These are phyloP conservation scores for Zaprionus lachaisei DNA, from an alignment of 1,140 invertebrate genomes.

Conservation along the genomic window DNA sequence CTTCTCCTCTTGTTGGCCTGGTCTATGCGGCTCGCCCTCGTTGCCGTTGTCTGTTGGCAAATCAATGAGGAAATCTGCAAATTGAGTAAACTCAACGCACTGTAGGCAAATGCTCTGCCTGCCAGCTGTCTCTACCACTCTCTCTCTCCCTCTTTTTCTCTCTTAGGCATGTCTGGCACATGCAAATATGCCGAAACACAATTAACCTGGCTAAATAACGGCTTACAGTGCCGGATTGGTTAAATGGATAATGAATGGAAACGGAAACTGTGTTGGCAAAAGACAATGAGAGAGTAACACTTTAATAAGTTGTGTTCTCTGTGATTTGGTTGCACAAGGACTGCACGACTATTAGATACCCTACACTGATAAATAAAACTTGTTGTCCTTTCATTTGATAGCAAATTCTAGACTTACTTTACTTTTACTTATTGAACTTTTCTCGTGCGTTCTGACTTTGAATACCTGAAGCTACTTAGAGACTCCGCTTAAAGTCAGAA, in stretches of 20 bases:
- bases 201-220: constrained; percentile 26
- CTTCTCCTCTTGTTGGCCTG: not conserved
- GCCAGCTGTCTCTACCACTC: not conserved
- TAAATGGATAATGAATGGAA: constrained; percentile 12
- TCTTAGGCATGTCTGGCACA: constrained; percentile 18
- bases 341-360: not conserved
- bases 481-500: not conserved
- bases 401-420: not conserved
- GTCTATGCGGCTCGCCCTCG: constrained; percentile 15
- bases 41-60: constrained; percentile 60
- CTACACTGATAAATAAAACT: not conserved
- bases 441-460: not conserved
- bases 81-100: constrained; percentile 63
- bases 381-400: not conserved
- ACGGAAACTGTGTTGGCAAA: constrained; percentile 34
- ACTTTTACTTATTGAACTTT: not conserved
- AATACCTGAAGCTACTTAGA: not conserved
- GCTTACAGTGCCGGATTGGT: constrained; percentile 1
- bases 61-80: constrained; percentile 75
- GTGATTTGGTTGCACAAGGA: not conserved
- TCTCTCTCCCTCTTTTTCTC: not conserved
- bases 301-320: not conserved
- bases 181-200: constrained; percentile 44
- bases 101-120: constrained; percentile 33
- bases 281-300: not conserved